Evolutionary conservation across 92 coral and sea anemone genomes (phyloP).

Genomic region (Meandrina meandrites): DNA sequence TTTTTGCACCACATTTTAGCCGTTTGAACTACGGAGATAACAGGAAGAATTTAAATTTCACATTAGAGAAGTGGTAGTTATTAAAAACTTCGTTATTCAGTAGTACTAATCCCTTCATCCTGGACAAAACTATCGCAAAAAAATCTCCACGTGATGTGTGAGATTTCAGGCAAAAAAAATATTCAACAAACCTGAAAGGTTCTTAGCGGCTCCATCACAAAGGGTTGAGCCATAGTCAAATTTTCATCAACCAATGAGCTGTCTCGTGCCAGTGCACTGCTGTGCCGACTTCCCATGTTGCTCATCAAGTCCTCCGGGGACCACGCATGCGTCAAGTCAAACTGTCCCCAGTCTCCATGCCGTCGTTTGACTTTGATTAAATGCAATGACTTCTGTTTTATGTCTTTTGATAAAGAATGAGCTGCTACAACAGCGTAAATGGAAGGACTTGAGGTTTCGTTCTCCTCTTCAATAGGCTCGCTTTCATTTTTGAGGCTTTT

Average conservation of each 20-base stretch:
- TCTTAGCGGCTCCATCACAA: conserved; percentile 71
- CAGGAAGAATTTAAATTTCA: neutral
- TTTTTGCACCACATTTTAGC: neutral
- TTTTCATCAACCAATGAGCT: conserved; percentile 53
- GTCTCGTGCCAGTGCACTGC: conserved; percentile 53
- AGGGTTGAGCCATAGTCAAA: conserved; percentile 64
- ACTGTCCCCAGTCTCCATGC: conserved; percentile 95
- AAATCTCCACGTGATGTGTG: too few species aligned
- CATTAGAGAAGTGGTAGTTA: neutral
- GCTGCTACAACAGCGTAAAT: conserved; percentile 77
- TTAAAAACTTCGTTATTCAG: too few species aligned
- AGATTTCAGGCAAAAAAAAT: too few species aligned
- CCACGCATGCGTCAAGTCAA: conserved; percentile 89
- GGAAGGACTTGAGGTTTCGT: conserved; percentile 32
- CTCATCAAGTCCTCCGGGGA: conserved; percentile 76
- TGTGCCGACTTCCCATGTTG: conserved; percentile 62
- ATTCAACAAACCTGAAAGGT: conserved; percentile 73
- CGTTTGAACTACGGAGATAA: neutral
- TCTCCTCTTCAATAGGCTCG: conserved; percentile 19
- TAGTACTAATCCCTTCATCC: neutral
- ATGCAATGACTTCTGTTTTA: conserved; percentile 66
- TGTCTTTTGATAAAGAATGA: conserved; percentile 54
- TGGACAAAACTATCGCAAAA: too few species aligned
- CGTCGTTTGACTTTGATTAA: conserved; percentile 59
- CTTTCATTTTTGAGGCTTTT: conserved; percentile 9